phyloP scores from a whole-genome alignment of 35 echinoderm and acorn worm species.

The Lytechinus variegatus region DNA sequence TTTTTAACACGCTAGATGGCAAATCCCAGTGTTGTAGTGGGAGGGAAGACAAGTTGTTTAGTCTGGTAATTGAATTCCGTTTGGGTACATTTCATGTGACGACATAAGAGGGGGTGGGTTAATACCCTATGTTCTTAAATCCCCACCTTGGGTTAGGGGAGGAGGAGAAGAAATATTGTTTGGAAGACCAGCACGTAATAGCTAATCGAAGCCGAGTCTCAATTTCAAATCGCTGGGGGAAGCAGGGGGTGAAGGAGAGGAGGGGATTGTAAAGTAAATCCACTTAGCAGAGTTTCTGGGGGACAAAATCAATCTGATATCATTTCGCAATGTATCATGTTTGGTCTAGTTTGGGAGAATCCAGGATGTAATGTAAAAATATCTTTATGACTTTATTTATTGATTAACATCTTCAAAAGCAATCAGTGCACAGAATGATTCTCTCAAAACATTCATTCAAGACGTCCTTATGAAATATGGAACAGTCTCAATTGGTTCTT shows the following conservation, averaged over 20 bases:
- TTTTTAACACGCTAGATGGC: background rate
- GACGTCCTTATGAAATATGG: background rate
- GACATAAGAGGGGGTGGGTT: too few relatives aligned
- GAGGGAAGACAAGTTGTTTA: constrained; percentile 21
- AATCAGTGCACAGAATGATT: background rate
- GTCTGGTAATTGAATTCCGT: constrained; percentile 35
- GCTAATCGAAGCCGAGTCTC: background rate
- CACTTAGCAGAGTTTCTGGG: background rate
- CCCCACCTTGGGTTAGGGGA: background rate
- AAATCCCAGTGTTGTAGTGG: background rate
- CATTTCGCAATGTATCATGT: background rate
- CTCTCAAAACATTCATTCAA: background rate
- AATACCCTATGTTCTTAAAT: constrained; percentile 12
- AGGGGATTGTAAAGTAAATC: background rate
- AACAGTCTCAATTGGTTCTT: background rate
- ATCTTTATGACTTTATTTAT: background rate
- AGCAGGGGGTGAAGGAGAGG: background rate
- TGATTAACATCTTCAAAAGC: background rate
- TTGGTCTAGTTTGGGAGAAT: background rate
- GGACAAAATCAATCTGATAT: background rate
- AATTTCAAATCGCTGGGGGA: background rate
- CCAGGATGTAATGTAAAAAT: background rate
- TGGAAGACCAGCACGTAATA: background rate
- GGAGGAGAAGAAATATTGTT: background rate
- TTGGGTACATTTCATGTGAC: constrained; percentile 27